Conservation (phyloP, 1,140 invertebrate genomes). For the Drosophila arawakana region DNA sequence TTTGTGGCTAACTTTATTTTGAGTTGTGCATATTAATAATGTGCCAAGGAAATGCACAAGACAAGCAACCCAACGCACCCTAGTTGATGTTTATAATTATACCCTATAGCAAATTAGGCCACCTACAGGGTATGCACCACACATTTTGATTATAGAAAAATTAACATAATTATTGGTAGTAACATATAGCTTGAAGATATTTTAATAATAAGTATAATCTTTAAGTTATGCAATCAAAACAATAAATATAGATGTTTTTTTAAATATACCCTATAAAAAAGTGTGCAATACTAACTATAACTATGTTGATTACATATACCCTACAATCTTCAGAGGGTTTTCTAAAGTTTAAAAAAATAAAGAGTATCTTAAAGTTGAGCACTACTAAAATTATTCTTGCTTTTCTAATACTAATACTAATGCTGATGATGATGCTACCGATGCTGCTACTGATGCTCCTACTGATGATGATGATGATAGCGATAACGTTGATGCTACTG, state of each 20-base stretch:
- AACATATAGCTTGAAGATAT: no score
- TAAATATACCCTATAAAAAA: no score
- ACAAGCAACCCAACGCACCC: constrained; percentile 15
- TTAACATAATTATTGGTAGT: no score
- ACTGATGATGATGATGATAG: constrained; percentile 39
- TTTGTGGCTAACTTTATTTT: constrained; percentile 62
- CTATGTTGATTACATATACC: no score
- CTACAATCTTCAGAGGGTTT: no score
- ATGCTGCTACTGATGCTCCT: constrained; percentile 37
- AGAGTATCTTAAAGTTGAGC: constrained; percentile 2
- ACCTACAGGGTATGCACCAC: neutral
- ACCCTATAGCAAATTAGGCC: neutral
- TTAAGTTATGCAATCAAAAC: no score
- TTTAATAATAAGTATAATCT: no score
- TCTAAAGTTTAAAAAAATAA: neutral
- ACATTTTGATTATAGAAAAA: neutral
- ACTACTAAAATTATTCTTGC: neutral
- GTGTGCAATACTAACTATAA: no score
- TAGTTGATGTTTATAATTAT: constrained; percentile 29
- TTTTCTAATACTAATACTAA: neutral
- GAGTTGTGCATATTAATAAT: constrained; percentile 61
- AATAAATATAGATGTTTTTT: no score
- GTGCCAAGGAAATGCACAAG: constrained; percentile 49
- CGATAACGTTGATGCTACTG: constrained; percentile 45
- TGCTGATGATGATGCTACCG: constrained; percentile 49